phyloP scores from a whole-genome alignment of 2,797 vertebrate species.

The Anguilla anguilla region DNA sequence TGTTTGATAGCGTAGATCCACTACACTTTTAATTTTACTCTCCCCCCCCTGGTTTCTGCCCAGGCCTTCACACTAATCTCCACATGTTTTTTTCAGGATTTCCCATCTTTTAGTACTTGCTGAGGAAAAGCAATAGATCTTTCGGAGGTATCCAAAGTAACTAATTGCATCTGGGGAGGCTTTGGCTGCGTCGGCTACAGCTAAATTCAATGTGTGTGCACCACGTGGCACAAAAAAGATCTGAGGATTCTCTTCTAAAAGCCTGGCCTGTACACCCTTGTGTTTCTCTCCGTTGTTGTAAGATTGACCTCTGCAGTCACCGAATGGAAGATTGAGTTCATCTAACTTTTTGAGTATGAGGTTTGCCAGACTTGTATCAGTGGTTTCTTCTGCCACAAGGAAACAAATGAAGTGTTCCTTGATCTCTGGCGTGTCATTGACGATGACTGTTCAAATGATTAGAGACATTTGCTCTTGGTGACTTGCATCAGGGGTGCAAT shows the following conservation, averaged over 20 bases:
- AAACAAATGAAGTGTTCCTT: not conserved
- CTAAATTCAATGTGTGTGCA: conserved; percentile 39
- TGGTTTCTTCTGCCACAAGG: conserved; percentile 31
- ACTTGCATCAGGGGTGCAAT: conserved; percentile 36
- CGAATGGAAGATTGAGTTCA: conserved; percentile 41
- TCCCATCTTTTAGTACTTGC: conserved; percentile 32
- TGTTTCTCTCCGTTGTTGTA: conserved; percentile 35
- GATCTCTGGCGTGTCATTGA: conserved; percentile 22
- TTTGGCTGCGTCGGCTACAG: conserved; percentile 44
- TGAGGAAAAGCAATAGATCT: conserved; percentile 27
- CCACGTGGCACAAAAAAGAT: conserved; percentile 33
- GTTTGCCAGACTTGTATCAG: conserved; percentile 35
- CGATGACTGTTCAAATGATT: conserved; percentile 17
- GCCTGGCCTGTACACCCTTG: conserved; percentile 36
- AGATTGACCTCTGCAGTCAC: conserved; percentile 32
- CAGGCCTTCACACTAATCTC: conserved; percentile 39
- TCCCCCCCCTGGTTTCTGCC: conserved; percentile 42
- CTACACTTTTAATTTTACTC: conserved; percentile 35
- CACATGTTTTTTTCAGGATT: conserved; percentile 33
- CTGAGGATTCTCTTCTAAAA: conserved; percentile 20
- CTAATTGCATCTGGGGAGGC: conserved; percentile 27
- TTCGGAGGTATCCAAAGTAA: conserved; percentile 35
- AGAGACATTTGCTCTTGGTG: conserved; percentile 39
- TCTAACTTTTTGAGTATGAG: conserved; percentile 31
- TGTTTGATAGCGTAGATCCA: conserved; percentile 34